Percentiles rank a stretch among this genome's conserved stretches.
phyloP scores from a whole-genome alignment of 2,888 invertebrate genomes.

The Alentia gelatinosa region DNA sequence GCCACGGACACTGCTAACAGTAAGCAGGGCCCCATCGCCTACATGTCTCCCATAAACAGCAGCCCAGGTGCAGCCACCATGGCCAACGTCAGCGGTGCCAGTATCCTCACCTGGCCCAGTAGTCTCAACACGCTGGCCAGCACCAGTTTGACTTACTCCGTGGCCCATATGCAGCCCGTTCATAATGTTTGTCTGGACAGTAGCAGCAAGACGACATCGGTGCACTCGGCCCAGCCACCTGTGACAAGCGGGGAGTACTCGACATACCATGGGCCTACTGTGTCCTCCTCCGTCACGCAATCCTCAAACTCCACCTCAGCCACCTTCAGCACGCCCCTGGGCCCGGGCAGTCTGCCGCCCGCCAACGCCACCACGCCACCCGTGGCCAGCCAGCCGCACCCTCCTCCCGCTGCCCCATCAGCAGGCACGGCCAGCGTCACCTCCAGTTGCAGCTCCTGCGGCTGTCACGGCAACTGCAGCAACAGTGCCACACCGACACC shows the following conservation, averaged over 20 bases:
- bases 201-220: not conserved
- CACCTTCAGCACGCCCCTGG: not conserved
- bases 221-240: not conserved
- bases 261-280: not conserved
- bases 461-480: conserved; percentile 36
- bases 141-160: conserved; percentile 31
- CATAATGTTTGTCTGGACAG: not conserved
- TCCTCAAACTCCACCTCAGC: not conserved
- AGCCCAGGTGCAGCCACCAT: not conserved
- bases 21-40: not conserved
- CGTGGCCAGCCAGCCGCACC: not conserved
- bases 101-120: not conserved
- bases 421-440: not conserved
- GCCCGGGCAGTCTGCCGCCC: too few relatives aligned
- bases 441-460: conserved; percentile 52
- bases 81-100: not conserved
- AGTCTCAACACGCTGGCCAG: not conserved
- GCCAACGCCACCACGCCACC: not conserved
- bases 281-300: not conserved
- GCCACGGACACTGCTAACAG: not conserved
- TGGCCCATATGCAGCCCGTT: not conserved
- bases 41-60: not conserved
- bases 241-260: not conserved
- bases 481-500: not conserved
- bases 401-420: not conserved